Conservation (phyloP, 1,140 invertebrate species). For the Pseudoatta argentina region DNA sequence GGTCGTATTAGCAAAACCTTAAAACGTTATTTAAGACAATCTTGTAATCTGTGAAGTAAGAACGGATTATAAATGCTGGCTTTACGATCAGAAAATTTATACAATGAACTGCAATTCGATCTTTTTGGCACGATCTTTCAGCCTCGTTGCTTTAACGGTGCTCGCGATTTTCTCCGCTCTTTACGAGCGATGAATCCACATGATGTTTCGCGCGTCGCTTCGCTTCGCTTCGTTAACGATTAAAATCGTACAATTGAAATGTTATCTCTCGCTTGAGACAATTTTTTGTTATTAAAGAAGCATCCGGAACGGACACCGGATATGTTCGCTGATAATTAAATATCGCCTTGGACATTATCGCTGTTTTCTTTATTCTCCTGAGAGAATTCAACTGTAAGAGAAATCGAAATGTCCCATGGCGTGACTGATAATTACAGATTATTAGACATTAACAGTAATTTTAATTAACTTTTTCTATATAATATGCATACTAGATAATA, state of each 20-base stretch:
- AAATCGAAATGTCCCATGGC: background rate
- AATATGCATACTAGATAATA: background rate
- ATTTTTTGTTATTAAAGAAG: constrained; percentile 7
- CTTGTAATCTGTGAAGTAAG: no score
- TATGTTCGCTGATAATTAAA: background rate
- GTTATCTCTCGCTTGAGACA: constrained; percentile 16
- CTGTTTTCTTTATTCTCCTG: background rate
- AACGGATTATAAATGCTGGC: no score
- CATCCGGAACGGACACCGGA: background rate
- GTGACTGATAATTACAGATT: background rate
- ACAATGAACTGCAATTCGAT: constrained; percentile 24
- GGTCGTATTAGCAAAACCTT: no score
- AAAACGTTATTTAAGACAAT: no score
- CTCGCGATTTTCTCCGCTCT: constrained; percentile 13
- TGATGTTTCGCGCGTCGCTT: background rate
- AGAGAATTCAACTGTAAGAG: background rate
- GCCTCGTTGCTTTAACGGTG: background rate
- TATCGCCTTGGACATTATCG: background rate
- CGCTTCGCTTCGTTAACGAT: constrained; percentile 21
- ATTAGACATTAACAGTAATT: background rate
- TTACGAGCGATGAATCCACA: background rate
- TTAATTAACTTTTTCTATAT: constrained; percentile 2
- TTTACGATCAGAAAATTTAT: background rate
- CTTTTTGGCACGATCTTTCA: constrained; percentile 8
- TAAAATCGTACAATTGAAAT: background rate